phyloP scores from a whole-genome alignment of 2,113 vertebrate species.

The Riparia riparia region DNA sequence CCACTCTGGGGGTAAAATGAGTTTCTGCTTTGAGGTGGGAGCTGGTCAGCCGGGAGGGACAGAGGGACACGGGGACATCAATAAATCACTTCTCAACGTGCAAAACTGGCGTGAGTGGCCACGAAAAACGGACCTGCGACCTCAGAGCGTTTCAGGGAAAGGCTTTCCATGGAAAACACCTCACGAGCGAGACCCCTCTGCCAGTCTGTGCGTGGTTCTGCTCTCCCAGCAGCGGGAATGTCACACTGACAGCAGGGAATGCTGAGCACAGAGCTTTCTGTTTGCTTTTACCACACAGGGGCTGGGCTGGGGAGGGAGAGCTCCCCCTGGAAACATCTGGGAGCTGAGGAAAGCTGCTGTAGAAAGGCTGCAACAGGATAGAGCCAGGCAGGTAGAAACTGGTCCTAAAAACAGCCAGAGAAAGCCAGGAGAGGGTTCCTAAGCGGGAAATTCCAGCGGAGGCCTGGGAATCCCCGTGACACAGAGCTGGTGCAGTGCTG shows the following conservation, averaged over 20 bases:
- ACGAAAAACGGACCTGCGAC: not conserved
- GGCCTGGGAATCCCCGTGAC: not conserved
- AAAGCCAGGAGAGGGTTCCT: not conserved
- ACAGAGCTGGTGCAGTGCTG: rapidly evolving
- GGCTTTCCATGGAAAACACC: not conserved
- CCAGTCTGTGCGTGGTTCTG: not conserved
- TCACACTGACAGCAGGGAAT: not conserved
- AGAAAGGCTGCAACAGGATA: not conserved
- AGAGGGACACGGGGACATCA: not conserved
- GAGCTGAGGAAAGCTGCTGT: not conserved
- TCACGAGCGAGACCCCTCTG: not conserved
- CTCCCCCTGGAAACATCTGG: not conserved
- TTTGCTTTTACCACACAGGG: not conserved
- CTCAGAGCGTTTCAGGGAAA: not conserved
- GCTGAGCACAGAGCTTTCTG: not conserved
- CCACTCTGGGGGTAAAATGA: no score
- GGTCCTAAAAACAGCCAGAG: not conserved
- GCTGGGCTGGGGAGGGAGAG: not conserved
- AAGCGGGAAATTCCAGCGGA: not conserved
- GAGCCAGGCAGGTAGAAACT: not conserved
- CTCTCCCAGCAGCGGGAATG: not conserved
- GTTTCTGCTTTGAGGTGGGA: not conserved
- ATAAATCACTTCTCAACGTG: not conserved
- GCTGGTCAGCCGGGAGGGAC: not conserved
- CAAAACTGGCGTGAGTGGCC: not conserved